Percentiles rank a stretch among this genome's conserved stretches.
Conservation (phyloP, 2,797 vertebrate species). For the Platyrinchus mystaceus region DNA sequence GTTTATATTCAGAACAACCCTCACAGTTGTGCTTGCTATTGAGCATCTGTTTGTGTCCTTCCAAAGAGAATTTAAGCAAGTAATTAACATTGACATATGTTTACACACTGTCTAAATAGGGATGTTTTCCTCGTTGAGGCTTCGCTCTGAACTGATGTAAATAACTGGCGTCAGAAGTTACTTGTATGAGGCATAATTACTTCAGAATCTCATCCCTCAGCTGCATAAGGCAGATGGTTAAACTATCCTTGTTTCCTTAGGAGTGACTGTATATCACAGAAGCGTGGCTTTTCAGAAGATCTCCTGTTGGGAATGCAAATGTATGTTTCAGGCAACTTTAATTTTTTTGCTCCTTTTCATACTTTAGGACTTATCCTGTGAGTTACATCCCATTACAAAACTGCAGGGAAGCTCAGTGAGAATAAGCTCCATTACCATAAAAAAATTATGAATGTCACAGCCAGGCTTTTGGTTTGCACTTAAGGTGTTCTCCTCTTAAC, state of each 20-base stretch:
- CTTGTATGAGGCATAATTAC: neutral
- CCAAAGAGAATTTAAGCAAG: neutral
- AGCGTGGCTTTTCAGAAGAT: neutral
- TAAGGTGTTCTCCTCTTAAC: neutral
- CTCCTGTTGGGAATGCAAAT: neutral
- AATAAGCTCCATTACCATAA: neutral
- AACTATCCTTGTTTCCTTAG: neutral
- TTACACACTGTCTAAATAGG: neutral
- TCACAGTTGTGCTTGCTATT: neutral
- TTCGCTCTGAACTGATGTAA: neutral
- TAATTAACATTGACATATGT: constrained; percentile 3
- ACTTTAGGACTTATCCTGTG: neutral
- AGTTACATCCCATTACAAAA: neutral
- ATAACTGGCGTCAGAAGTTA: neutral
- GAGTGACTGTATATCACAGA: neutral
- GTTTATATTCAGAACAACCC: neutral
- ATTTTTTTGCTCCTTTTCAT: neutral
- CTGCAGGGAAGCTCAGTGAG: neutral
- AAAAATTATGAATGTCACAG: neutral
- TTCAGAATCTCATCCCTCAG: neutral
- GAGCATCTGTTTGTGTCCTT: neutral
- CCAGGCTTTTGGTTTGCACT: neutral
- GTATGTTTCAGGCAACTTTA: neutral
- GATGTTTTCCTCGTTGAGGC: neutral
- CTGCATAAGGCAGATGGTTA: neutral